A percentile compares a stretch with the other conserved stretches of the same genome.
Evolutionary conservation across 2,888 invertebrate genomes (phyloP).

Genomic region (Thelaira solivaga): DNA sequence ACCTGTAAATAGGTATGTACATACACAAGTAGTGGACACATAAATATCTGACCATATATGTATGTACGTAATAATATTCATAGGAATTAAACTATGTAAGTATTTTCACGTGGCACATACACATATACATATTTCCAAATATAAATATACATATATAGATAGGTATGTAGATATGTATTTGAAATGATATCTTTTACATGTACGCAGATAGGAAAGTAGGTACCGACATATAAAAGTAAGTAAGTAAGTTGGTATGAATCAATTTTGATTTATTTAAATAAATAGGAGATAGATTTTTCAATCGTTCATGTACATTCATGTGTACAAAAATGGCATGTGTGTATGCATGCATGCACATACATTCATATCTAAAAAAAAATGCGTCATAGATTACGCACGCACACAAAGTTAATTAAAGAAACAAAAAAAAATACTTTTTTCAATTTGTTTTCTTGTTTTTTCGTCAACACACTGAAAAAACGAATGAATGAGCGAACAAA

Average conservation of each 20-base stretch:
- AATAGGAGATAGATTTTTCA: no score
- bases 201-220: background rate
- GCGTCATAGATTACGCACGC: slow-evolving; percentile 62
- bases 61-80: background rate
- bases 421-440: slow-evolving; percentile 27
- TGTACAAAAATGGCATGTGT: no score
- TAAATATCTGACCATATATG: background rate
- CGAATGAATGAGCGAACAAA: background rate
- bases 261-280: no score
- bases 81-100: no score
- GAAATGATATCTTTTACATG: background rate
- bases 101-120: background rate
- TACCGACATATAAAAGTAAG: no score
- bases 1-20: background rate
- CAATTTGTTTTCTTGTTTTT: slow-evolving; percentile 28
- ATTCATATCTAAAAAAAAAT: slow-evolving; percentile 55
- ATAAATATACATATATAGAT: background rate
- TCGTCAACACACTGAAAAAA: slow-evolving; percentile 1
- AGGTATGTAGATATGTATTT: background rate
- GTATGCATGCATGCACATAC: background rate
- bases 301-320: no score
- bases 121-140: background rate
- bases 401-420: slow-evolving; percentile 19
- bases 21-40: background rate
- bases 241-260: no score